These are phyloP conservation scores for Aporophyla nigra DNA, from an alignment of 2,888 invertebrate species.

Conservation along the genomic window DNA sequence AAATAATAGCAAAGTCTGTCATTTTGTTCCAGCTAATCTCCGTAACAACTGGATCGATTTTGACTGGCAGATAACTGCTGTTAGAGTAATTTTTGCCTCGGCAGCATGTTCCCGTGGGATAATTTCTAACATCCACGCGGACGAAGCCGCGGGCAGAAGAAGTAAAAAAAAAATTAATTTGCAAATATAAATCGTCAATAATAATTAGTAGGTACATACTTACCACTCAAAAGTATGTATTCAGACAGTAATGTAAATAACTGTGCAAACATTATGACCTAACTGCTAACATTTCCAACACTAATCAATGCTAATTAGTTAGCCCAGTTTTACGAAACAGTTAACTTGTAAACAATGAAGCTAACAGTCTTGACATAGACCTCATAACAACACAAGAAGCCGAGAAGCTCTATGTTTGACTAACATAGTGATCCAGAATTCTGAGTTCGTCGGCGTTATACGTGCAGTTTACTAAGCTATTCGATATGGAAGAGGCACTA, in stretches of 20 bases:
- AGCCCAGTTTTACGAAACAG: constrained; percentile 42
- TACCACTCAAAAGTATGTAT: background rate
- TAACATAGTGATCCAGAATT: background rate
- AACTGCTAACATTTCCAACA: constrained; percentile 14
- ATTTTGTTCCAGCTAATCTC: too few species aligned
- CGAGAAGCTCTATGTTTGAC: background rate
- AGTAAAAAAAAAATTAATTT: too few species aligned
- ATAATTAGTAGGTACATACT: background rate
- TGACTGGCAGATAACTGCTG: too few species aligned
- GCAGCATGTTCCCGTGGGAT: too few species aligned
- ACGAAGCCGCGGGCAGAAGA: too few species aligned
- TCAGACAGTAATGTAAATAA: constrained; percentile 8
- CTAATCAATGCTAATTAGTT: constrained; percentile 48
- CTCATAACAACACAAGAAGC: background rate
- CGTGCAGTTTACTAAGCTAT: too few species aligned
- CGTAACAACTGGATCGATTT: too few species aligned
- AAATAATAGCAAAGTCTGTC: too few species aligned
- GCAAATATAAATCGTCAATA: background rate
- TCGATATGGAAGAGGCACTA: background rate
- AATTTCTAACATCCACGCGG: too few species aligned
- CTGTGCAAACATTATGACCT: constrained; percentile 20
- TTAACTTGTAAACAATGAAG: constrained; percentile 44
- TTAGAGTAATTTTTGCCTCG: too few species aligned
- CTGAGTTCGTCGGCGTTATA: background rate
- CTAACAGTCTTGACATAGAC: constrained; percentile 29